Evolutionary conservation across 2,797 vertebrate genomes (phyloP).

Genomic region (Xerus rutilus): DNA sequence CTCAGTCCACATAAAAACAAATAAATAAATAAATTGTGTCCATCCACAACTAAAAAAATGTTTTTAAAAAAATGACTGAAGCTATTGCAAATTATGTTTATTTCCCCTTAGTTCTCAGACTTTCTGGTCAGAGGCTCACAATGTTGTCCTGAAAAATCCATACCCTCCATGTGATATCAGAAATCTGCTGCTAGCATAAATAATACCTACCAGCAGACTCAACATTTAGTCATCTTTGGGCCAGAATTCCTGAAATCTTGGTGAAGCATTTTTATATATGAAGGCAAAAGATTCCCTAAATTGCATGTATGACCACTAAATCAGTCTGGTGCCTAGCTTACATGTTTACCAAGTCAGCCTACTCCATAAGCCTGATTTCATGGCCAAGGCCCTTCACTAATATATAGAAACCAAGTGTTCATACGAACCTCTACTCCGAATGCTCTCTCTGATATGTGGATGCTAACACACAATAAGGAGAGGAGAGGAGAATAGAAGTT

Average conservation of each 20-base stretch:
- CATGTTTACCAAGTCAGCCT: not conserved
- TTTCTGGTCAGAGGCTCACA: not conserved
- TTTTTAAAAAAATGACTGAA: not conserved
- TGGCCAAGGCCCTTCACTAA: not conserved
- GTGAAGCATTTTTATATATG: not conserved
- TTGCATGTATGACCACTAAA: not conserved
- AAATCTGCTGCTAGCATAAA: conserved; percentile 20
- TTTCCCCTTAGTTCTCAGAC: conserved; percentile 8
- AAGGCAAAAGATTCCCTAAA: conserved; percentile 25
- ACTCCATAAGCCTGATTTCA: conserved; percentile 13
- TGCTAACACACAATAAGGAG: no score
- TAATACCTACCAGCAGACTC: not conserved
- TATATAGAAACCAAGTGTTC: not conserved
- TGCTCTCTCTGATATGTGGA: no score
- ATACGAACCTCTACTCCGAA: not conserved
- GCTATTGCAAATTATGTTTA: not conserved
- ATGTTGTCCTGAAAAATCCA: conserved; percentile 11
- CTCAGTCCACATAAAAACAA: no score
- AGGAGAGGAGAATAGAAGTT: no score
- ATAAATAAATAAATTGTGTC: no score
- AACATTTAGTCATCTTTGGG: conserved; percentile 2
- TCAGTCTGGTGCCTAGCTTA: not conserved
- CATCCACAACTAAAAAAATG: no score
- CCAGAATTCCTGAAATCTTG: not conserved
- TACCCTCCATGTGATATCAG: not conserved